Evolutionary conservation across 2,888 invertebrate species (phyloP), one percentile per base, ranked within the genome.

Genomic region (Limnephilus lunatus): DNA sequence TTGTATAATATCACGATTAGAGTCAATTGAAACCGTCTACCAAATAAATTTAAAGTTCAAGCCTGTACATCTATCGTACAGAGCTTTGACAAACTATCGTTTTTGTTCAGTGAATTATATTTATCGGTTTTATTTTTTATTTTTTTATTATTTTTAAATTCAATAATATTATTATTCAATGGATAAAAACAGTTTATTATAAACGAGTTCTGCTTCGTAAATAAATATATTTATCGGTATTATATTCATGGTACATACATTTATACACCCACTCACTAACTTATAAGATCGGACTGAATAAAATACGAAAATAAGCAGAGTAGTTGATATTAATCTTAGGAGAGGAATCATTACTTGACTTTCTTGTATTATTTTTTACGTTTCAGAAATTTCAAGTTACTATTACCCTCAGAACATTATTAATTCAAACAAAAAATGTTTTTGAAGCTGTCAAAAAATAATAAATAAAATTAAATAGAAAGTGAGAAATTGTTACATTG

Each of bases 1-100:
- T n/a, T 68, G 68, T 68, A 68, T 68, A 68, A 68, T 68, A 68
- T 68, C 68, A n/a, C n/a, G 68, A 68, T 68, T 68, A n/a, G 68
- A 68, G 68, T 68, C 68, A 68, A 68, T 68, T 68, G 68, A 68
- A 68, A 68, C 68, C 25, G n/a, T 68, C 68, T 68, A 68, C 68
- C 68, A 68, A 68, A n/a, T 68, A n/a, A 68, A 68, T 68, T 68
- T 68, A 9, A 68, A 25, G 25, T 68, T 68, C 68, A n/a, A 25
- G n/a, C 68, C 68, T 68, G 25, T n/a, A 68, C 68, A 68, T 68
- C 68, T 25, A 68, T 68, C 68, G 68, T 25, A 19, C 19, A 68
- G 68, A 25, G 68, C 25, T 68, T 68, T n/a, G 68, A 25, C 15
- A 53, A 53, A 53, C 53, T 25, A 53, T 7, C 14, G 4, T 53